Evolutionary conservation across 1,140 invertebrate species (phyloP), one percentile per base, ranked within the genome.

Genomic region (Heliconius melpomene): DNA sequence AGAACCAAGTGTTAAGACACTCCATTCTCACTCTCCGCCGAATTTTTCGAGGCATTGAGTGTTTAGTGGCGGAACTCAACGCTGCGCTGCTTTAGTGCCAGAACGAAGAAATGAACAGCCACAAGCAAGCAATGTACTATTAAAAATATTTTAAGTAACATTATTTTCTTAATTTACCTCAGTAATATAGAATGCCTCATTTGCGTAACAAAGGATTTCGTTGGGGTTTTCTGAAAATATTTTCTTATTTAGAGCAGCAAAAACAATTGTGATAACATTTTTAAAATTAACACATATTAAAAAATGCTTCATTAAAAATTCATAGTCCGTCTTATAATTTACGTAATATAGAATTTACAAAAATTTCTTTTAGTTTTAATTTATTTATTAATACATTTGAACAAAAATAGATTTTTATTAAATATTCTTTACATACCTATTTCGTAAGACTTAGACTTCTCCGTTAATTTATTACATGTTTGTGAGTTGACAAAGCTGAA

Each of bases 181-280:
- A 32, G 85, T 86, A 29, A 88, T 84, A 26, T 84, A 87, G 54
- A 84, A 79, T 13, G 82, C 83, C 52, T 87, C 86, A 50, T 82
- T 88, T 7, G 85, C 57, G 38, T 86, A 88, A 75, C 87, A 89
- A 7, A 88, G 70, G 2, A 84, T 72, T 76, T 88, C 83, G n/a
- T 85, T 78, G 18, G 52, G 50, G 46, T 86, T 82, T 74, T 83
- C 83, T 86, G 79, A 75, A 73, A 66, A 82, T 2, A 66, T 29
- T 29, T 66, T 29, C 11, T 66, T 66, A 66, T 66, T 66, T 29
- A 66, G 13, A 66, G 26, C 60, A 7, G 18, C 23, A 11, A 23
- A 26, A 60, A 60, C n/a, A 9, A 18, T 13, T 60, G 54, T 66
- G 5, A 66, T 26, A 66, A 66, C 11, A n/a, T 23, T 66, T 66